A percentile compares a stretch with the other conserved stretches of the same genome.
These are phyloP conservation scores for Drosophila acutilabella DNA, from an alignment of 2,888 invertebrate species.

Conservation along the genomic window DNA sequence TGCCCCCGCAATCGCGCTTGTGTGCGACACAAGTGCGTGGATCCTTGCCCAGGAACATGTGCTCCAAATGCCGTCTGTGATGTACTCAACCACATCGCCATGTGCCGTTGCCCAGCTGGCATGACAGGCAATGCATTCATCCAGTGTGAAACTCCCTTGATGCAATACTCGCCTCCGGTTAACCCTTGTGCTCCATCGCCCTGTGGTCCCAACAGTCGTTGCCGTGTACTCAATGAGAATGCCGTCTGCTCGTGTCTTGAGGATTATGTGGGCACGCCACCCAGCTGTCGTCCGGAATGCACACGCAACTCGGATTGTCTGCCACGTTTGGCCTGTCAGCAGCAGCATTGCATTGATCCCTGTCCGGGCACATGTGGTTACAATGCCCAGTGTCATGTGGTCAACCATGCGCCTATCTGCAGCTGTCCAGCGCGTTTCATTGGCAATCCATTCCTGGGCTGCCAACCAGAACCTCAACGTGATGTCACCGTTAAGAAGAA, in stretches of 20 bases:
- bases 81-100: conserved; percentile 91
- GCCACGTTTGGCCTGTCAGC: conserved; percentile 90
- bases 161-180: conserved; percentile 64
- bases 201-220: conserved; percentile 92
- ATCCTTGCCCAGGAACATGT: conserved; percentile 93
- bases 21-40: conserved; percentile 89
- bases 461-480: conserved; percentile 85
- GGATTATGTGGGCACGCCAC: conserved; percentile 91
- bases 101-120: conserved; percentile 90
- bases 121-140: conserved; percentile 91
- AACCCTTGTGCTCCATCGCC: conserved; percentile 90
- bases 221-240: conserved; percentile 85
- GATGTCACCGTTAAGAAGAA: conserved; percentile 59
- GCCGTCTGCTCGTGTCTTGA: conserved; percentile 92
- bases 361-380: conserved; percentile 92
- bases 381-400: conserved; percentile 89
- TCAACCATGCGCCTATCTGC: conserved; percentile 92
- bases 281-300: conserved; percentile 92
- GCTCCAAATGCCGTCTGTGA: conserved; percentile 91
- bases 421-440: conserved; percentile 89
- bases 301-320: conserved; percentile 91
- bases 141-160: conserved; percentile 85
- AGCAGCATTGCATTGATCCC: conserved; percentile 92
- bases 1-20: conserved; percentile 90
- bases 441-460: conserved; percentile 92